A percentile compares a stretch with the other conserved stretches of the same genome.
Evolutionary conservation across 2,113 vertebrate genomes (phyloP).

Genomic region (Bettongia penicillata): DNA sequence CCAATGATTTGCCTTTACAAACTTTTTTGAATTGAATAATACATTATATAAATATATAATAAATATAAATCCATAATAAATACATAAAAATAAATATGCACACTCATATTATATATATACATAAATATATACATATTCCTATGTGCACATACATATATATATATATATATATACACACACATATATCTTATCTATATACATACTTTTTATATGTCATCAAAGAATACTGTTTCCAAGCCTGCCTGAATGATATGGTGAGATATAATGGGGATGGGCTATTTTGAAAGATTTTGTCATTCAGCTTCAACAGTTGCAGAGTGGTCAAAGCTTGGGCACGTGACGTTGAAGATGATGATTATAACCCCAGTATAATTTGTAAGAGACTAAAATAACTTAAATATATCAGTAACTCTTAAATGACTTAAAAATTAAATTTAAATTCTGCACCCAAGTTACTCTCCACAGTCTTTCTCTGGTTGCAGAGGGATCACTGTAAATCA

Average conservation of each 20-base stretch:
- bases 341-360: too few species aligned
- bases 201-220: too few species aligned
- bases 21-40: neutral
- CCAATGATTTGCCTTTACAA: neutral
- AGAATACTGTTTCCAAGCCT: too few species aligned
- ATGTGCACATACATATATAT: too few species aligned
- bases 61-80: neutral
- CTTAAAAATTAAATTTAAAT: constrained; percentile 10
- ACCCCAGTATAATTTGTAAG: neutral
- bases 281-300: too few species aligned
- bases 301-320: too few species aligned
- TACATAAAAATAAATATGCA: neutral
- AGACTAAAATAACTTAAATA: constrained; percentile 21
- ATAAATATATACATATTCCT: too few species aligned
- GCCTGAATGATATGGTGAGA: too few species aligned
- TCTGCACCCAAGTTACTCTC: neutral
- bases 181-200: too few species aligned
- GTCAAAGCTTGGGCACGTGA: too few species aligned
- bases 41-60: neutral
- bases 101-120: neutral
- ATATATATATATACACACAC: too few species aligned
- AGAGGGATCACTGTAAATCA: neutral
- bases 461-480: neutral
- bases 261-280: too few species aligned
- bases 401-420: neutral